These are phyloP conservation scores for Ginglymostoma cirratum DNA, from an alignment of 2,113 vertebrate species.

Conservation along the genomic window DNA sequence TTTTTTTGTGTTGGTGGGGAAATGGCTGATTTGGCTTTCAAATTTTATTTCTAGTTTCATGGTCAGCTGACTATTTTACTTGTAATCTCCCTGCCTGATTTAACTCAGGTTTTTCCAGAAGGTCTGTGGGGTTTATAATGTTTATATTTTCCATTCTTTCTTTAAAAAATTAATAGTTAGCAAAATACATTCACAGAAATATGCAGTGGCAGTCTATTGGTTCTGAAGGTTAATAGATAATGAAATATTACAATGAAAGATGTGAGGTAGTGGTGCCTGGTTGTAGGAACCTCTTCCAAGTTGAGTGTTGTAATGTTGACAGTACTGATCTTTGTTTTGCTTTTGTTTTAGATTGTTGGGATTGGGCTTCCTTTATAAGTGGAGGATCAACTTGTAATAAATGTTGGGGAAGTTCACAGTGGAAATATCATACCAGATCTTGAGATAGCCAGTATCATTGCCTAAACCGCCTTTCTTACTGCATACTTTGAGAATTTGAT, in stretches of 20 bases:
- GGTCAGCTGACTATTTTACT: neutral
- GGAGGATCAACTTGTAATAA: neutral
- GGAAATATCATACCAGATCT: neutral
- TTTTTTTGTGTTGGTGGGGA: neutral
- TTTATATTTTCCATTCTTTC: neutral
- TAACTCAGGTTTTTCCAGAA: neutral
- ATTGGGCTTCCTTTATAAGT: neutral
- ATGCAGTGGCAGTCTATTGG: neutral
- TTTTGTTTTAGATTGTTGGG: neutral
- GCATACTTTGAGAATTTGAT: neutral
- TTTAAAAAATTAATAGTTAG: neutral
- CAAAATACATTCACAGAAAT: neutral
- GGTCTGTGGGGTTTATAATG: neutral
- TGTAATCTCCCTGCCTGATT: neutral
- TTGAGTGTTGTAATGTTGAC: neutral
- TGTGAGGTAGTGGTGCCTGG: neutral
- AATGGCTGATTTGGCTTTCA: neutral
- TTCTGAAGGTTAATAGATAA: neutral
- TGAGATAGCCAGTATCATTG: neutral
- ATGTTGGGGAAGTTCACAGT: neutral
- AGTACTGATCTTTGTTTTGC: neutral
- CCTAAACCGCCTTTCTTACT: neutral
- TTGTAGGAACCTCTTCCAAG: neutral
- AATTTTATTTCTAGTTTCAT: neutral
- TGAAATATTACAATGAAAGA: neutral